These are phyloP conservation scores for Achatina immaculata DNA, from an alignment of 1,140 invertebrate genomes.

Conservation along the genomic window DNA sequence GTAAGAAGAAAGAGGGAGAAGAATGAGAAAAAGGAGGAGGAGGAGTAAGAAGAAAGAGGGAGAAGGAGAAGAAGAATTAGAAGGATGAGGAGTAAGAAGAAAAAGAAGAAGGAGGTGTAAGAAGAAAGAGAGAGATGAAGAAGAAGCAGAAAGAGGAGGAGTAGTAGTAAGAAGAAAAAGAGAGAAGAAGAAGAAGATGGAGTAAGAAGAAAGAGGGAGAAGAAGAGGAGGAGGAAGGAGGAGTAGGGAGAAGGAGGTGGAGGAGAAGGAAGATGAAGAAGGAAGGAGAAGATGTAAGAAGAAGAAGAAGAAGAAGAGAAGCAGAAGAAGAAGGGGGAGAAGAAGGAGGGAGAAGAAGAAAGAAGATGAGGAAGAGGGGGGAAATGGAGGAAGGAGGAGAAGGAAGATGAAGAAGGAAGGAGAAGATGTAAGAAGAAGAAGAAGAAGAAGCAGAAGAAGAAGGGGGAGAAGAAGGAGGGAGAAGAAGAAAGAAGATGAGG, in stretches of 20 bases:
- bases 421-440: not conserved
- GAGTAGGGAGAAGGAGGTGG: not conserved
- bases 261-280: not conserved
- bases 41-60: too few relatives aligned
- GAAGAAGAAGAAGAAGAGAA: not conserved
- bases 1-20: slow-evolving; percentile 3
- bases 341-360: not conserved
- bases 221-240: not conserved
- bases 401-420: not conserved
- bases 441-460: not conserved
- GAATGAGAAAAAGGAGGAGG: not conserved
- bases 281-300: not conserved
- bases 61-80: too few relatives aligned
- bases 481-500: too few relatives aligned
- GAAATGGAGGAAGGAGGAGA: not conserved
- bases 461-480: too few relatives aligned
- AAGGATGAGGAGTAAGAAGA: not conserved
- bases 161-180: not conserved
- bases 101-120: not conserved
- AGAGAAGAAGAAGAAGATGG: not conserved
- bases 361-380: not conserved
- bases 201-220: not conserved
- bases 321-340: not conserved
- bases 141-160: not conserved
- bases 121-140: not conserved